Evolutionary conservation across 2,888 invertebrate species (phyloP).

Genomic region (Yponomeuta cagnagella): DNA sequence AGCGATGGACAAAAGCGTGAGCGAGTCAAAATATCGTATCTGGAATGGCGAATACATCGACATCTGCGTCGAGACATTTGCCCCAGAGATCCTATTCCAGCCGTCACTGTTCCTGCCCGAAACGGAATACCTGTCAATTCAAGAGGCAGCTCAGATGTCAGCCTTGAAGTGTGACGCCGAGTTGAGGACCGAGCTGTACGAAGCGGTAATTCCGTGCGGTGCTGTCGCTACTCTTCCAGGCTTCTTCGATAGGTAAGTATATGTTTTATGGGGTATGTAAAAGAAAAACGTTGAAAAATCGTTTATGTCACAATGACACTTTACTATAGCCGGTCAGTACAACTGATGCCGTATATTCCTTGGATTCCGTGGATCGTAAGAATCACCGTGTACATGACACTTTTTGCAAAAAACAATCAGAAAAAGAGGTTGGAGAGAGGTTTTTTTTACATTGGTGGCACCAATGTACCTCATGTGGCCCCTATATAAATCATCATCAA

Average conservation of each 20-base stretch:
- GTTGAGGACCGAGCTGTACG: constrained; percentile 35
- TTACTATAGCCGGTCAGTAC: no score
- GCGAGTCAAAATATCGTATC: constrained; percentile 28
- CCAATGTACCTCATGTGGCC: no score
- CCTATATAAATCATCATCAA: no score
- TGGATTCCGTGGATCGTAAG: no score
- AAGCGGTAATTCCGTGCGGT: constrained; percentile 45
- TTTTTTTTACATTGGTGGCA: no score
- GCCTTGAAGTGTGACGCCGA: constrained; percentile 46
- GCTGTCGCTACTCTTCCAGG: constrained; percentile 46
- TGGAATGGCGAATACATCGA: constrained; percentile 43
- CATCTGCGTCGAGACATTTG: constrained; percentile 41
- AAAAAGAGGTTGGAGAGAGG: no score
- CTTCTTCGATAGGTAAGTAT: constrained; percentile 25
- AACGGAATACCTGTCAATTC: constrained; percentile 33
- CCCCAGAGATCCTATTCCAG: constrained; percentile 46
- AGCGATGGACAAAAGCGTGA: constrained; percentile 24
- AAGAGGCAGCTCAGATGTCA: constrained; percentile 35
- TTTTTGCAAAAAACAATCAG: no score
- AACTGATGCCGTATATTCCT: background rate
- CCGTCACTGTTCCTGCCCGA: constrained; percentile 35
- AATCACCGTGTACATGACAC: no score
- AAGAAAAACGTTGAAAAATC: no score
- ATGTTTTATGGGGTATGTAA: no score
- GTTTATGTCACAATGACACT: no score